Evolutionary conservation across 2,888 invertebrate genomes (phyloP), one percentile per base, ranked within the genome.

Genomic region (Drosophila meridiana): DNA sequence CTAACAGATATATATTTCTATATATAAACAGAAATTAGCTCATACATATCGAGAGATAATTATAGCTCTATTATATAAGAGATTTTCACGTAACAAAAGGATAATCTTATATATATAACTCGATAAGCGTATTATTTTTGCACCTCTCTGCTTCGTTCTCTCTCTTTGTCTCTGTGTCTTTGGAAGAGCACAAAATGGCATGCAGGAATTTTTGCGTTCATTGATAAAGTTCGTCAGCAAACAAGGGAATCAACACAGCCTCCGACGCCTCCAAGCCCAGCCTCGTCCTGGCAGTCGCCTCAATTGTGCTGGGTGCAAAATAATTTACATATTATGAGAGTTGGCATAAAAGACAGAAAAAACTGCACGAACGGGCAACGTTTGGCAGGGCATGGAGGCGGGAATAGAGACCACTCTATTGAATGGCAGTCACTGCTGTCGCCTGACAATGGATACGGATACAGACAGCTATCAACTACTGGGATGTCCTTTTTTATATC

Each of bases 301-400:
- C 71, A 70, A 72, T 72, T 74, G 76, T 76, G 71, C 56, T 78
- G 65, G 68, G 62, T 73, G 75, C 67, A 79, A 79, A 79, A 80
- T 80, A 80, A 86, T 89, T 86, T 89, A 82, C 88, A 89, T 86
- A 84, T 87, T 81, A 58, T 69, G 60, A 48, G 65, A 76, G 67
- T 36, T 43, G 58, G 47, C 50, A 36, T 36, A 47, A 55, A 47
- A 52, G 43, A 11, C 28, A 32, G 59, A 30, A 66, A 34, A 57
- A 47, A 56, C 30, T 60, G 64, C n/a, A 43, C 52, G 36, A 71
- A 32, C 36, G 58, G 43, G 42, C 63, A 55, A 42, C 20, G 34
- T 57, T 57, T 47, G 36, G 28, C 14, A 57, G 28, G 26, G 38
- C 36, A 53, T 32, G 52, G 26, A 20, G 20, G 1, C 1, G 20